Conservation (phyloP, 2,797 vertebrate species). For the Pitangus sulphuratus region DNA sequence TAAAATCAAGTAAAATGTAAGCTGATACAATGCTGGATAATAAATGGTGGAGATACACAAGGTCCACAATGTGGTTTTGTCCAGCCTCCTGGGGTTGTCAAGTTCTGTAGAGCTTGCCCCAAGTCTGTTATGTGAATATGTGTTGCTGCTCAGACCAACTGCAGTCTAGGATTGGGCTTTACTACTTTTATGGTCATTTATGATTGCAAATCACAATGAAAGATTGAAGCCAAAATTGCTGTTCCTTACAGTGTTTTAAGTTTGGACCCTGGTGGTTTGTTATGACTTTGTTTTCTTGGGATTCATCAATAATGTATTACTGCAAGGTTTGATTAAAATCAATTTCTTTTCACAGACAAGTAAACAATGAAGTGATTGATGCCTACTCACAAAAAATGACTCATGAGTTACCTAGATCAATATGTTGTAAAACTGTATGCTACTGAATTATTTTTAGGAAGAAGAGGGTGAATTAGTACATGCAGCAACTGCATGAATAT, state of each 20-base stretch:
- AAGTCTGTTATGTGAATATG: background rate
- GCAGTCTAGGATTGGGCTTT: background rate
- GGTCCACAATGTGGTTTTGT: background rate
- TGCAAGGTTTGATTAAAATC: slow-evolving; percentile 68
- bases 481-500: background rate
- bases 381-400: slow-evolving; percentile 53
- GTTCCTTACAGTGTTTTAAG: slow-evolving; percentile 30
- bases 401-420: slow-evolving; percentile 62
- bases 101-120: background rate
- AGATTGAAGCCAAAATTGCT: background rate
- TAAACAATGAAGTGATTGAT: slow-evolving; percentile 77
- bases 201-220: background rate
- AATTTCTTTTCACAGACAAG: slow-evolving; percentile 70
- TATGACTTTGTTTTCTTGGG: slow-evolving; percentile 63
- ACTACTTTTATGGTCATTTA: background rate
- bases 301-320: slow-evolving; percentile 72
- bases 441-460: slow-evolving; percentile 59
- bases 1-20: background rate
- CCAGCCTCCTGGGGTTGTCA: background rate
- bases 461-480: slow-evolving; percentile 37
- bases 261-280: slow-evolving; percentile 60
- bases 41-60: background rate
- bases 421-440: slow-evolving; percentile 56
- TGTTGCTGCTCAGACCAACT: background rate
- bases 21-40: background rate